Conservation (phyloP, 2,888 invertebrate species). For the Limulus polyphemus region DNA sequence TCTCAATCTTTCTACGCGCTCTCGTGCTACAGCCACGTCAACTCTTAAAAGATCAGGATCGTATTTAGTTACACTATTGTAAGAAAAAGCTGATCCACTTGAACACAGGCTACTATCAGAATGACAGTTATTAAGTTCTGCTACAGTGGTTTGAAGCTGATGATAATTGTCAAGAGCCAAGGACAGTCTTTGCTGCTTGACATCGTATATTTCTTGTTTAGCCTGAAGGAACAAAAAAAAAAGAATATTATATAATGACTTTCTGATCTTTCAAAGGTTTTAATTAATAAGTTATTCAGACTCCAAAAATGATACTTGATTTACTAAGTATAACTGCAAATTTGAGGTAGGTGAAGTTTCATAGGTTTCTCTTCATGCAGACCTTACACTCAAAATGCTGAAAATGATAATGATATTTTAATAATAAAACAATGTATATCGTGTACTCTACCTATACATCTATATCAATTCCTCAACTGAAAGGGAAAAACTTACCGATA, state of each 20-base stretch:
- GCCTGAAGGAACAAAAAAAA: conserved; percentile 47
- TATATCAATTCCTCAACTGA: too few species aligned
- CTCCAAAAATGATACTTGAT: too few species aligned
- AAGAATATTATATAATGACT: too few species aligned
- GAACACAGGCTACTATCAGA: conserved; percentile 61
- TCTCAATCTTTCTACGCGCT: conserved; percentile 24
- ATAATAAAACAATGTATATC: too few species aligned
- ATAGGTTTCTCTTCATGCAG: too few species aligned
- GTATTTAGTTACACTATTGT: conserved; percentile 67
- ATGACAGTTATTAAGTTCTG: conserved; percentile 69
- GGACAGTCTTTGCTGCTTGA: conserved; percentile 84
- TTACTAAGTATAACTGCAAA: too few species aligned
- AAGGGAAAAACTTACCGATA: conserved; percentile 55
- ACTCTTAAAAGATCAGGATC: conserved; percentile 86
- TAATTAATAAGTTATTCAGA: too few species aligned
- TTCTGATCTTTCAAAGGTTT: too few species aligned
- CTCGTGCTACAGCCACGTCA: conserved; percentile 58
- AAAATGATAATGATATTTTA: too few species aligned
- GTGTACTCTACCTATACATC: too few species aligned
- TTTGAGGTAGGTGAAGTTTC: too few species aligned
- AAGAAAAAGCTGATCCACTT: conserved; percentile 59
- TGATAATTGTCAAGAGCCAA: conserved; percentile 93
- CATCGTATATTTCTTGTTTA: conserved; percentile 89
- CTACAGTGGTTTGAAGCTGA: conserved; percentile 65
- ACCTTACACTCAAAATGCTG: too few species aligned